A percentile compares a stretch with the other conserved stretches of the same genome.
Conservation (phyloP, 2,888 invertebrate species). For the Zaprionus lineosus region DNA sequence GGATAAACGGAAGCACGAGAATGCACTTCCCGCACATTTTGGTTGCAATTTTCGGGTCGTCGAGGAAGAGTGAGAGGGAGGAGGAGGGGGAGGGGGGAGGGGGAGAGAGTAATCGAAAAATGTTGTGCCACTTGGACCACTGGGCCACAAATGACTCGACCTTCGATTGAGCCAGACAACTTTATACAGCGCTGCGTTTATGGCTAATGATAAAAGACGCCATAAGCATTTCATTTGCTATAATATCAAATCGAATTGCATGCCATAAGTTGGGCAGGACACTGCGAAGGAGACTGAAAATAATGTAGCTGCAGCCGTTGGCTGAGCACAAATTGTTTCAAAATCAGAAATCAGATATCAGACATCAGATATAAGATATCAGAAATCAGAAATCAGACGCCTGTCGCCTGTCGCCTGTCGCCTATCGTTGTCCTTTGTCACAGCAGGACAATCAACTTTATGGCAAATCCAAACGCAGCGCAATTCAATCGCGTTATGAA, state of each 20-base stretch:
- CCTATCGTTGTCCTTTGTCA: constrained; percentile 25
- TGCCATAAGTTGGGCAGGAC: constrained; percentile 61
- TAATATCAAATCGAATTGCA: constrained; percentile 59
- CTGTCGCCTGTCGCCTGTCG: too few relatives aligned
- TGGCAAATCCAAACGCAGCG: constrained; percentile 39
- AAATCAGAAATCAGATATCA: not conserved
- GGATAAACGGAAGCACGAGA: too few relatives aligned
- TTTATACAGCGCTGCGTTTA: constrained; percentile 31
- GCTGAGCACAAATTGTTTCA: not conserved
- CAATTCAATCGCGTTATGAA: constrained; percentile 44
- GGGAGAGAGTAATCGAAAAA: too few relatives aligned
- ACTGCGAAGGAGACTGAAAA: constrained; percentile 23
- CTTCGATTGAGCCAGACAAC: too few relatives aligned
- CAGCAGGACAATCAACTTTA: constrained; percentile 63
- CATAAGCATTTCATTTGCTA: constrained; percentile 58
- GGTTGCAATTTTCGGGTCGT: constrained; percentile 12
- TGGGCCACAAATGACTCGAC: too few relatives aligned
- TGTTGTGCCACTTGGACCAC: too few relatives aligned
- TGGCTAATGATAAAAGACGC: constrained; percentile 26
- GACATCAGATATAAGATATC: constrained; percentile 22
- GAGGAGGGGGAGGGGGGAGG: too few relatives aligned
- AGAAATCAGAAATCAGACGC: constrained; percentile 40
- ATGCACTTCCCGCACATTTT: constrained; percentile 5
- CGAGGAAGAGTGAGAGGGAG: too few relatives aligned
- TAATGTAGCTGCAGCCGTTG: constrained; percentile 39